Base-by-base conservation (phyloP, 2,797 vertebrate genomes). In the Aulostomus chinensis region DNA sequence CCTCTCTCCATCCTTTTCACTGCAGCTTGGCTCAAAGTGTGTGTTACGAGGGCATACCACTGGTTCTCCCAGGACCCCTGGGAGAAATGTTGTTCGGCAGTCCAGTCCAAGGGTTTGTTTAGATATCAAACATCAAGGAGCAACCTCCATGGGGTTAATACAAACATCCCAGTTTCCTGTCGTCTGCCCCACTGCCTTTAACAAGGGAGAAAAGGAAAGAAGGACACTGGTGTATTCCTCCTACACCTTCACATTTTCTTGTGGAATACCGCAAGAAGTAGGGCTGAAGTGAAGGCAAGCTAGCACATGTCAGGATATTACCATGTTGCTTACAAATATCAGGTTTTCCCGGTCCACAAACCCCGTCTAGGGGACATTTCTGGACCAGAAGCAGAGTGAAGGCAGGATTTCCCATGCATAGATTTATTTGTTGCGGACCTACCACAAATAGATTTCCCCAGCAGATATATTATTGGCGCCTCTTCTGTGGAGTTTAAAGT, bases 41-140 rank as follows among this genome's bases (percentile, higher is more conserved):
- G 56, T 76, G 62, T 80, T 60, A 50, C 63, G 42, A 69, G 73
- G 65, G 73, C 80, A 80, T 71, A 73, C 76, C 72, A 37, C 38
- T 9, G 56, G 56, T 78, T 83, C 77, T 78, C 80, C 46, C 40
- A 61, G 75, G 75, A 70, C 74, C 75, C 58, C 62, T 50, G 68
- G 71, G 69, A 79, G 68, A 80, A 73, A 75, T 78, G 73, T 57
- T 49, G 40, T 68, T 74, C 61, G 36, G 74, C 72, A 46, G 67
- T 56, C 45, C 63, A 57, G 66, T 56, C 77, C 34, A 22, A 71
- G 62, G 49, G 66, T 73, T 85, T 90, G 87, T 90, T 89, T 89
- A 68, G 81, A 84, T 86, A 89, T 88, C 58, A 89, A 86, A 88
- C 81, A 77, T 86, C 76, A 77, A 80, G 81, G 66, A 55, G 58